These are phyloP conservation scores for Dasyprocta punctata DNA, from an alignment of 2,113 vertebrate genomes.

Conservation along the genomic window DNA sequence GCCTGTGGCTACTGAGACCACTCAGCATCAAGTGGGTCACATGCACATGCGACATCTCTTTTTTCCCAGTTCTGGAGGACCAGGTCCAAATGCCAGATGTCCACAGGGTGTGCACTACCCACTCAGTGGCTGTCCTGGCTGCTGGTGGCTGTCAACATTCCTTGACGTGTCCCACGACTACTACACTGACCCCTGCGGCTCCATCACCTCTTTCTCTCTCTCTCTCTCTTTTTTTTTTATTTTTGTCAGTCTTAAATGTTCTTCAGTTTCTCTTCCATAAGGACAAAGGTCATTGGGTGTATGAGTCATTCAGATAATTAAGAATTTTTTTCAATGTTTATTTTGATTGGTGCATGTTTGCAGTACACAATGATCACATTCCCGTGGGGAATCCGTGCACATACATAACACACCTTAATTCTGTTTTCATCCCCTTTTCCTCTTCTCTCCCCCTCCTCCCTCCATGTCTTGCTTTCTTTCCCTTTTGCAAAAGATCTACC, in stretches of 20 bases:
- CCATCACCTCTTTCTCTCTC: too few species aligned
- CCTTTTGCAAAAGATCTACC: neutral
- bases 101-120: too few species aligned
- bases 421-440: neutral
- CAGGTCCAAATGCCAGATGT: too few species aligned
- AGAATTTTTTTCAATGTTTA: neutral
- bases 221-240: too few species aligned
- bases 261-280: neutral
- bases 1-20: too few species aligned
- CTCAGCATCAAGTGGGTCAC: too few species aligned
- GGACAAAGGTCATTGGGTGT: neutral
- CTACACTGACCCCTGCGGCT: neutral
- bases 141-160: too few species aligned
- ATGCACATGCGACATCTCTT: too few species aligned
- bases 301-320: too few species aligned
- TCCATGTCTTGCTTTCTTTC: neutral
- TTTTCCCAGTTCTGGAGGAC: too few species aligned
- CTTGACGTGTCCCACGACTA: neutral
- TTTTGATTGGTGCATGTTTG: neutral
- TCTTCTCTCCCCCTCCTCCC: too few species aligned
- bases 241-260: neutral
- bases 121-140: neutral
- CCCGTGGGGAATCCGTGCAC: too few species aligned
- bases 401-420: neutral
- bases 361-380: neutral